Percentiles rank a stretch among this genome's conserved stretches.
phyloP scores from a whole-genome alignment of 2,113 vertebrate genomes.

The Aspiorhynchus laticeps region DNA sequence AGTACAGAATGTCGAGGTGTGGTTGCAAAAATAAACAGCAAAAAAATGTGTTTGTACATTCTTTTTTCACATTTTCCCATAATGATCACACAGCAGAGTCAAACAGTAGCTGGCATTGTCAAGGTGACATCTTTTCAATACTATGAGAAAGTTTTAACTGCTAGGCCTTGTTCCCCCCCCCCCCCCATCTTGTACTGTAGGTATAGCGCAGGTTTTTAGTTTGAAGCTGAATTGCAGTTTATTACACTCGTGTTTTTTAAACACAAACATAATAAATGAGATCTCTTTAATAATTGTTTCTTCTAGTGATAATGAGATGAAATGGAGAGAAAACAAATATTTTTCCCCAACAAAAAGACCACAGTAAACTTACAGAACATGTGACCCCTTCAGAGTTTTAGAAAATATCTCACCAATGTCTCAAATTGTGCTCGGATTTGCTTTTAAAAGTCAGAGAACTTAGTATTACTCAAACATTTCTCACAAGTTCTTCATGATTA shows the following conservation, averaged over 20 bases:
- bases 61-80: conserved; percentile 47
- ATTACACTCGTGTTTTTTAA: neutral
- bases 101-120: conserved; percentile 33
- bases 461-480: neutral
- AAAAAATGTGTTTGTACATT: conserved; percentile 57
- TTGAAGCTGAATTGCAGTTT: neutral
- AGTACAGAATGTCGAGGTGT: conserved; percentile 51
- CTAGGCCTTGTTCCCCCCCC: neutral
- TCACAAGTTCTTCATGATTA: neutral
- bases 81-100: conserved; percentile 40
- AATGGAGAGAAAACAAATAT: too few relatives aligned
- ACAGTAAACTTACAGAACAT: neutral
- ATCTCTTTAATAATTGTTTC: conserved; percentile 7
- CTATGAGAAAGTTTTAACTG: neutral
- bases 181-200: neutral
- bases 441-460: neutral
- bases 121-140: neutral
- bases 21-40: conserved; percentile 57
- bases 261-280: neutral
- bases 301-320: neutral
- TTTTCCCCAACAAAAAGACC: neutral
- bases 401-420: neutral
- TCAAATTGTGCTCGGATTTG: neutral
- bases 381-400: neutral
- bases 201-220: neutral